Evolutionary conservation across 2,888 invertebrate genomes (phyloP).

Genomic region (Melinopterus prodromus): DNA sequence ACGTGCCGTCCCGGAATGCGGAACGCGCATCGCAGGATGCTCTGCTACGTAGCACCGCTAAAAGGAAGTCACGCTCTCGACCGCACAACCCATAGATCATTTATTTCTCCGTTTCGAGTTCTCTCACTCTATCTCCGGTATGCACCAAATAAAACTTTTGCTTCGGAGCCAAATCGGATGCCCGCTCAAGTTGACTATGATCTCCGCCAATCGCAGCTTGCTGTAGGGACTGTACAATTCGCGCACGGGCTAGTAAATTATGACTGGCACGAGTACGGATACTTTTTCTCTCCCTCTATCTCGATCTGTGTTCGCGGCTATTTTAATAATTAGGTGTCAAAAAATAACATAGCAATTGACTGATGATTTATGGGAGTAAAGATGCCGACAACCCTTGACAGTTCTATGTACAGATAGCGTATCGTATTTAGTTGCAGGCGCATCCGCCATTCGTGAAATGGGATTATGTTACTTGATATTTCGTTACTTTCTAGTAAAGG

Average conservation of each 20-base stretch:
- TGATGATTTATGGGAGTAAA: not conserved
- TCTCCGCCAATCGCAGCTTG: not conserved
- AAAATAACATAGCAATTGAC: not conserved
- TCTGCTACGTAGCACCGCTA: not conserved
- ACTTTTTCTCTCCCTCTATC: not conserved
- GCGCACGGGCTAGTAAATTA: not conserved
- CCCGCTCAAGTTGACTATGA: not conserved
- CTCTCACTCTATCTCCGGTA: not conserved
- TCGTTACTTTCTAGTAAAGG: not conserved
- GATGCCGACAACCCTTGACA: not conserved
- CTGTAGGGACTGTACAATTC: not conserved
- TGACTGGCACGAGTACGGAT: not conserved
- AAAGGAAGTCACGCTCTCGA: constrained; percentile 4
- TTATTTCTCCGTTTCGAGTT: not conserved
- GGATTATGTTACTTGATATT: not conserved
- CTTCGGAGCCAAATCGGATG: not conserved
- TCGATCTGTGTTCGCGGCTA: not conserved
- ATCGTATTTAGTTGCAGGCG: not conserved
- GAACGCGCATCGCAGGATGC: not conserved
- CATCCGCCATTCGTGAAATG: not conserved
- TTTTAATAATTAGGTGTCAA: not conserved
- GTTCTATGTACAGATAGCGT: not conserved
- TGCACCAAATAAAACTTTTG: not conserved
- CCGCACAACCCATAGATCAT: not conserved
- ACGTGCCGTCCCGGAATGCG: not conserved